A percentile compares a stretch with the other conserved stretches of the same genome.
Evolutionary conservation across 1,140 invertebrate genomes (phyloP).

Genomic region (Nephila pilipes): DNA sequence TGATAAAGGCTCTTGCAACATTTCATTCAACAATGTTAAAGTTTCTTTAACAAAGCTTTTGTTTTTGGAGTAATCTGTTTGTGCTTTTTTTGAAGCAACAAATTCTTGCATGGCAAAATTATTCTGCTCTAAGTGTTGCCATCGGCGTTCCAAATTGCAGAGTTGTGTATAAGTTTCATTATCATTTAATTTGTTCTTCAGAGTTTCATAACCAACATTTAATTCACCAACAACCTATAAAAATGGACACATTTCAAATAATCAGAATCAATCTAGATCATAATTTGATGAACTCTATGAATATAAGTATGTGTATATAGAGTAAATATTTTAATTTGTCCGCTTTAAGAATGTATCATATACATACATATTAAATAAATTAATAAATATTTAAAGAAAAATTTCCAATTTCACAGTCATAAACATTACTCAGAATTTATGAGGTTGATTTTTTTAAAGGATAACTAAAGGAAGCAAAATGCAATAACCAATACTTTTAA

Average conservation of each 20-base stretch:
- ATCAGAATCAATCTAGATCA: no score
- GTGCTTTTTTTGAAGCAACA: conserved; percentile 85
- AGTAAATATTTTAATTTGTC: no score
- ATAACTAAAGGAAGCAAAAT: no score
- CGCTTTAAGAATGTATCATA: no score
- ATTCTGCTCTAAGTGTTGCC: conserved; percentile 85
- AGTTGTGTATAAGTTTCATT: conserved; percentile 87
- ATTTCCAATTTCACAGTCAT: no score
- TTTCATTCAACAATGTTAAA: conserved; percentile 65
- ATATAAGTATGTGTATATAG: no score
- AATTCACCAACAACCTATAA: conserved; percentile 72
- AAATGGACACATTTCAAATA: neutral
- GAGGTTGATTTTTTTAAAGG: no score
- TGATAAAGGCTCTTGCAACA: conserved; percentile 45
- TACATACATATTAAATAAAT: no score
- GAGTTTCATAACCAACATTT: conserved; percentile 79
- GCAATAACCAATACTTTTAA: no score
- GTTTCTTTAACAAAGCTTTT: conserved; percentile 67
- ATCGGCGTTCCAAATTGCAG: conserved; percentile 85
- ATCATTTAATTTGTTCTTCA: conserved; percentile 85
- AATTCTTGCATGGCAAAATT: conserved; percentile 86
- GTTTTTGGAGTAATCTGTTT: conserved; percentile 84
- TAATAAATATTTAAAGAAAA: no score
- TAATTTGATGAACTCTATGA: no score
- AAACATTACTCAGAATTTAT: no score